Evolutionary conservation across 2,113 vertebrate species (phyloP).

Genomic region (Bujurquina vittata): DNA sequence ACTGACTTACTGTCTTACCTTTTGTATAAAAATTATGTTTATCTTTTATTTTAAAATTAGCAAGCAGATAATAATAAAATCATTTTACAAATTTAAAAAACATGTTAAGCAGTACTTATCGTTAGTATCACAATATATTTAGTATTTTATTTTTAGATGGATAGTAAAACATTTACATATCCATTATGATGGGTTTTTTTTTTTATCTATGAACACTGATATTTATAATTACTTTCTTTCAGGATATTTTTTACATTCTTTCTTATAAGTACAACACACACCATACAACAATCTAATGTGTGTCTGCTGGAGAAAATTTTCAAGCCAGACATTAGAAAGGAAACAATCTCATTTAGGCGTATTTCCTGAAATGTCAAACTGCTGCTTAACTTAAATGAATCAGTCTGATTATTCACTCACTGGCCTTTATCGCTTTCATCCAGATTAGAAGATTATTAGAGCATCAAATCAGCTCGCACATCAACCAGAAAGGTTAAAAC

Average conservation of each 20-base stretch:
- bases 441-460: conserved; percentile 13
- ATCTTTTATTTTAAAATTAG: background rate
- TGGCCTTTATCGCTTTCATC: conserved; percentile 2
- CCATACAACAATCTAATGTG: background rate
- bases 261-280: background rate
- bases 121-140: background rate
- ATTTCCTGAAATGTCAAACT: background rate
- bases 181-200: no score
- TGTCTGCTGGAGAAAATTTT: background rate
- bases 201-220: background rate
- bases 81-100: background rate
- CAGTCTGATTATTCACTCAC: conserved; percentile 3
- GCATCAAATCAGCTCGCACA: background rate
- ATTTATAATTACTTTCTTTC: background rate
- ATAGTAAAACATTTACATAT: background rate
- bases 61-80: background rate
- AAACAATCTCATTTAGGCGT: background rate
- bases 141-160: background rate
- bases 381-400: conserved; percentile 11
- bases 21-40: background rate
- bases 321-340: background rate
- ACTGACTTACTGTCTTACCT: background rate
- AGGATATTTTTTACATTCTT: background rate
- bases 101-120: no score
- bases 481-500: background rate